These are phyloP conservation scores for Cepaea hortensis DNA, from an alignment of 2,888 invertebrate species.

Conservation along the genomic window DNA sequence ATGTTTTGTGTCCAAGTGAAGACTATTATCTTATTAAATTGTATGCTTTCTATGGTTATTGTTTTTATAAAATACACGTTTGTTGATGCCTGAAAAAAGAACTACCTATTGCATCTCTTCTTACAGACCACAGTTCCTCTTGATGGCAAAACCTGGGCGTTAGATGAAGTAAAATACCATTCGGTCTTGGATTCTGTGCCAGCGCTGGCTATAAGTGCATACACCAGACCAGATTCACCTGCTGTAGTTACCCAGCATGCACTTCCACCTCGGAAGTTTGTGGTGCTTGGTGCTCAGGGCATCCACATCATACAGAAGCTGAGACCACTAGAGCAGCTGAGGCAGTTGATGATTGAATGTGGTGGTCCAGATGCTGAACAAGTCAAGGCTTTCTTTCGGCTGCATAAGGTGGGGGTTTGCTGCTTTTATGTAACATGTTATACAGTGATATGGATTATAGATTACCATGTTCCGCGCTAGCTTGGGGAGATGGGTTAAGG, in stretches of 20 bases:
- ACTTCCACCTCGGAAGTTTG: conserved; percentile 85
- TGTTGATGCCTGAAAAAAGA: not conserved
- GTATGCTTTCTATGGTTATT: too few species aligned
- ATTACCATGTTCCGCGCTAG: too few species aligned
- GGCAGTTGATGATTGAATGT: conserved; percentile 87
- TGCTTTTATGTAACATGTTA: not conserved
- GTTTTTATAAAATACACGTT: not conserved
- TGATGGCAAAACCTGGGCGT: conserved; percentile 92
- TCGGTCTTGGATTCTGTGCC: conserved; percentile 24
- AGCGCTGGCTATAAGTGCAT: conserved; percentile 40
- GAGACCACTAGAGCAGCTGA: conserved; percentile 91
- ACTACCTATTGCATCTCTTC: conserved; percentile 12
- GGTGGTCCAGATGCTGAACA: conserved; percentile 90
- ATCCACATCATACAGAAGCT: conserved; percentile 89
- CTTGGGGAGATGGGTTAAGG: too few species aligned
- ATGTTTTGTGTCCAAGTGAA: too few species aligned
- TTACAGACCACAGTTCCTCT: conserved; percentile 85
- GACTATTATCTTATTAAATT: too few species aligned
- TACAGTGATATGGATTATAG: too few species aligned
- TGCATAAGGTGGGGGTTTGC: conserved; percentile 80
- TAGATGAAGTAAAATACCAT: conserved; percentile 81
- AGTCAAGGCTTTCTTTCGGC: conserved; percentile 88
- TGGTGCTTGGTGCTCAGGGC: conserved; percentile 89
- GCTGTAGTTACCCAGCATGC: conserved; percentile 84
- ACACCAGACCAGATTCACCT: conserved; percentile 79